Evolutionary conservation across 2,113 vertebrate genomes (phyloP).

Genomic region (Microcebus lehilahytsara): DNA sequence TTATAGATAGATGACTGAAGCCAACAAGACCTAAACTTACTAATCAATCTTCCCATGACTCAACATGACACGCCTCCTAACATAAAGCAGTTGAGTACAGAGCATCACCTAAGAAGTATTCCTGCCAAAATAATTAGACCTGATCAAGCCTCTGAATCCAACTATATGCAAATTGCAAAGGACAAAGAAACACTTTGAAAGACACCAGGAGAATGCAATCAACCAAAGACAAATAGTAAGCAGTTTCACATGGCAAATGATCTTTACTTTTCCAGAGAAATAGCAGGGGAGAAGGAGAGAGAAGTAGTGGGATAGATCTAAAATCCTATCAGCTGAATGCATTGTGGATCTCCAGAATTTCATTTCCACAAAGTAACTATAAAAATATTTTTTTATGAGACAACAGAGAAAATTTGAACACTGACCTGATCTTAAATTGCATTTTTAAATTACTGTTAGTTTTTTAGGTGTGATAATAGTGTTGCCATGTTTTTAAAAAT

Average conservation of each 20-base stretch:
- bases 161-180: neutral
- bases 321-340: neutral
- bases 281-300: too few relatives aligned
- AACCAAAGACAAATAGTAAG: neutral
- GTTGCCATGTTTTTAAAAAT: neutral
- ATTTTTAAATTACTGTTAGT: neutral
- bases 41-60: neutral
- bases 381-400: neutral
- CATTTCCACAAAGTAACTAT: neutral
- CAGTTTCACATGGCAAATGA: neutral
- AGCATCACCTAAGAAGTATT: neutral
- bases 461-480: neutral
- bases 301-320: neutral
- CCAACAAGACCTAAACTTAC: neutral
- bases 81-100: neutral
- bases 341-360: neutral
- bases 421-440: neutral
- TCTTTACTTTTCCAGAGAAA: neutral
- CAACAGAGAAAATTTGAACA: neutral
- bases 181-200: neutral
- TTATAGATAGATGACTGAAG: neutral
- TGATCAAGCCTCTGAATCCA: neutral
- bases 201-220: neutral
- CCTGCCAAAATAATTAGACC: neutral
- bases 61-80: neutral